Percentiles rank a stretch among this genome's conserved stretches.
Evolutionary conservation across 64 coral and sea anemone genomes (phyloP).

Genomic region (Acropora tenuis): DNA sequence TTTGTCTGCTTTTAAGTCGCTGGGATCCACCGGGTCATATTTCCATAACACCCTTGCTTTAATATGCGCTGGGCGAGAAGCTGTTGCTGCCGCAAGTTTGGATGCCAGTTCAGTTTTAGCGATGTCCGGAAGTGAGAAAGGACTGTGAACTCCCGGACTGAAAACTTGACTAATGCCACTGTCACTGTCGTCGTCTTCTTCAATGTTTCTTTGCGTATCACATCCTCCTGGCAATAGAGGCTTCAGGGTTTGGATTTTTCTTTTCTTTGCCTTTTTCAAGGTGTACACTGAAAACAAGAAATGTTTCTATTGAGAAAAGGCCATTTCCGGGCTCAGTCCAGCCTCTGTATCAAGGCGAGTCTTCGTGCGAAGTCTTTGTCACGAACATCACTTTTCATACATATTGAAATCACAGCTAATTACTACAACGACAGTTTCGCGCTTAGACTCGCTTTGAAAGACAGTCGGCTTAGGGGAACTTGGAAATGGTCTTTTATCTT

Average conservation of each 20-base stretch:
- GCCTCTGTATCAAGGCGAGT: no score
- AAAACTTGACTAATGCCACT: constrained; percentile 69
- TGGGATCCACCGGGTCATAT: constrained; percentile 28
- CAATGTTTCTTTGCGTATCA: constrained; percentile 13
- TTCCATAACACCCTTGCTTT: constrained; percentile 75
- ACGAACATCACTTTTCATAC: no score
- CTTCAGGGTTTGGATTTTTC: constrained; percentile 66
- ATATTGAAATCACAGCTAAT: no score
- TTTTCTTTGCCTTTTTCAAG: constrained; percentile 64
- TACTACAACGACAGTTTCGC: no score
- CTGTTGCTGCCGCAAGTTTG: constrained; percentile 42
- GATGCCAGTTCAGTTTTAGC: constrained; percentile 86
- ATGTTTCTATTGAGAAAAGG: not conserved
- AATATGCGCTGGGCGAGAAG: constrained; percentile 40
- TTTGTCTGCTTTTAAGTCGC: constrained; percentile 69
- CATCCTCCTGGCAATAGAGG: constrained; percentile 2
- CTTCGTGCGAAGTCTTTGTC: no score
- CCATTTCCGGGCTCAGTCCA: no score
- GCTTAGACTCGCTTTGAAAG: no score
- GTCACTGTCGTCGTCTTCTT: constrained; percentile 77
- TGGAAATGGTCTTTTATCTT: no score
- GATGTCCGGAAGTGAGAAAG: constrained; percentile 64
- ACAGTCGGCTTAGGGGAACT: no score
- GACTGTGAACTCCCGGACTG: constrained; percentile 42
- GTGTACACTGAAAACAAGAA: constrained; percentile 66